These are phyloP conservation scores for Bellardia pandia DNA, from an alignment of 2,888 invertebrate species.

Conservation along the genomic window DNA sequence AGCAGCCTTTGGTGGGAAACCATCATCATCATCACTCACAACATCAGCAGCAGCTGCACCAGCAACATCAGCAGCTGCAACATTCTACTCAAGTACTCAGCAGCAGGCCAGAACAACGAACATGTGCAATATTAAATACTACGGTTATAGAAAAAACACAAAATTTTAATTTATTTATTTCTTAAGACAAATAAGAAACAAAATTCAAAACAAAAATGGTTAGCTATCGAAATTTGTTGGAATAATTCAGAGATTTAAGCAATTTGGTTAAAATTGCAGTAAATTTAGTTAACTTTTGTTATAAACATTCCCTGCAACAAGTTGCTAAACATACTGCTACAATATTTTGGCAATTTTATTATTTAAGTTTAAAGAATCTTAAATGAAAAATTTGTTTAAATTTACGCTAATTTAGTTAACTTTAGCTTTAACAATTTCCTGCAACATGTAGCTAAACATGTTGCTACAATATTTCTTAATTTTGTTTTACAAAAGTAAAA, in stretches of 20 bases:
- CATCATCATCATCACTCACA: slow-evolving; percentile 47
- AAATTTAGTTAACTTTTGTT: too few relatives aligned
- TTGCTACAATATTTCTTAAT: too few relatives aligned
- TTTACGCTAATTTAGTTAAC: too few relatives aligned
- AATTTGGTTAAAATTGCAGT: too few relatives aligned
- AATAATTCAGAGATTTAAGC: neutral
- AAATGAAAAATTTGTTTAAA: too few relatives aligned
- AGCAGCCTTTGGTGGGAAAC: slow-evolving; percentile 38
- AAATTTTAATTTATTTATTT: slow-evolving; percentile 72
- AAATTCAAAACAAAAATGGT: neutral
- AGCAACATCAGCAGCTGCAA: slow-evolving; percentile 42
- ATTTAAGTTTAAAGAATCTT: too few relatives aligned
- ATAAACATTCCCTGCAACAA: neutral
- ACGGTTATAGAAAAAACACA: slow-evolving; percentile 70
- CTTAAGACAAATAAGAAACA: slow-evolving; percentile 33
- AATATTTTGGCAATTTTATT: too few relatives aligned
- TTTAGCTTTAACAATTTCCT: neutral
- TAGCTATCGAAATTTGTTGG: slow-evolving; percentile 19
- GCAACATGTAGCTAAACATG: neutral
- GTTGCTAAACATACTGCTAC: neutral
- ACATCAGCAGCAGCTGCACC: slow-evolving; percentile 11
- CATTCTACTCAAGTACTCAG: slow-evolving; percentile 60
- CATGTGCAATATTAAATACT: slow-evolving; percentile 71
- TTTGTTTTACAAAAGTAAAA: too few relatives aligned
- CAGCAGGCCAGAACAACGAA: slow-evolving; percentile 71